phyloP scores from a whole-genome alignment of 2,113 vertebrate genomes.

The Elachura formosa region DNA sequence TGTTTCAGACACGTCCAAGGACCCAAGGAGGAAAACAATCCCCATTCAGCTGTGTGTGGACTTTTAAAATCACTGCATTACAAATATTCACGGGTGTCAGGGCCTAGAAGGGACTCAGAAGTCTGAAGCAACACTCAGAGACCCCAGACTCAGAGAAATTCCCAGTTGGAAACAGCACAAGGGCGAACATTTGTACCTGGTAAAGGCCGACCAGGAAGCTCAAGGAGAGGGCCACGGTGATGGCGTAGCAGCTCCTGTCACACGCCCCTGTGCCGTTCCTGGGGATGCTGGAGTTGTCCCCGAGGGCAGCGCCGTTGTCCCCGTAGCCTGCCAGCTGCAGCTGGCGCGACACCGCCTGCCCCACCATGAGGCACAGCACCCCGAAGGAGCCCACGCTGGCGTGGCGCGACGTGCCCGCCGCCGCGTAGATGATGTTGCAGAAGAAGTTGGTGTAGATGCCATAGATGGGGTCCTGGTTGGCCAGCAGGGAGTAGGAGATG shows the following conservation, averaged over 20 bases:
- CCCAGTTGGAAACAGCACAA: neutral
- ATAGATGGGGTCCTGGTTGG: slow-evolving; percentile 63
- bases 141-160: neutral
- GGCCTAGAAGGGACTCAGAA: neutral
- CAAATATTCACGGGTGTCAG: neutral
- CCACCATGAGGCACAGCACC: slow-evolving; percentile 62
- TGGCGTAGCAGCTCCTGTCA: slow-evolving; percentile 58
- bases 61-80: neutral
- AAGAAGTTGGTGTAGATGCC: slow-evolving; percentile 72
- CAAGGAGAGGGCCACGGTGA: slow-evolving; percentile 63
- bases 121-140: neutral
- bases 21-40: neutral
- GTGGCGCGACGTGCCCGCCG: slow-evolving; percentile 46
- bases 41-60: neutral
- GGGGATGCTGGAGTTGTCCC: neutral
- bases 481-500: slow-evolving; percentile 64
- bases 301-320: accelerated
- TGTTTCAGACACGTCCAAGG: neutral
- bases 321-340: slow-evolving; percentile 56
- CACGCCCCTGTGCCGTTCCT: neutral
- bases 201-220: slow-evolving; percentile 63
- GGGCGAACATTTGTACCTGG: neutral
- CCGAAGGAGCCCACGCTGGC: slow-evolving; percentile 59
- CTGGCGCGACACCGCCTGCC: slow-evolving; percentile 59
- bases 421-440: slow-evolving; percentile 55